Evolutionary conservation across 2,888 invertebrate genomes (phyloP).

Genomic region (Heterodera filipjevi): DNA sequence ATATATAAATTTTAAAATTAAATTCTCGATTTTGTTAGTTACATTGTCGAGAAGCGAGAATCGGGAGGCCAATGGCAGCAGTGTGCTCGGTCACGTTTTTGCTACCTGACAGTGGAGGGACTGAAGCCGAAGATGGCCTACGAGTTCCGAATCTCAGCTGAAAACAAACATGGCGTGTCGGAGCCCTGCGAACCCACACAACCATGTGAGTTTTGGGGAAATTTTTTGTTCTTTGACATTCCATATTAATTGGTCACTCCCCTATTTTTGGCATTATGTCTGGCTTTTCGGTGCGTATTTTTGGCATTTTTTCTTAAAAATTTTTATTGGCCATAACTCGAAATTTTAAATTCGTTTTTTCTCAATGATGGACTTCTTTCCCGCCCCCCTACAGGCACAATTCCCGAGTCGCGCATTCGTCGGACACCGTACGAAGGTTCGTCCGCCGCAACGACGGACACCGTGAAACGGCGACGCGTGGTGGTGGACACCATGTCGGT

Average conservation of each 20-base stretch:
- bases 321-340: no score
- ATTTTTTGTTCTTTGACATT: no score
- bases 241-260: no score
- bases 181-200: conserved; percentile 84
- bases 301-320: no score
- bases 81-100: conserved; percentile 77
- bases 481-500: not conserved
- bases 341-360: not conserved
- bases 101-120: conserved; percentile 62
- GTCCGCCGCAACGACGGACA: conserved; percentile 7
- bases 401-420: conserved; percentile 65
- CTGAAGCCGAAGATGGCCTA: conserved; percentile 86
- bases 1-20: no score
- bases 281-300: no score
- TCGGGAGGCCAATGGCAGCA: conserved; percentile 87
- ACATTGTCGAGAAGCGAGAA: conserved; percentile 70
- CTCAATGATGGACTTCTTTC: not conserved
- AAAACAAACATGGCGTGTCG: conserved; percentile 90
- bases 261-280: no score
- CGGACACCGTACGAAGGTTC: conserved; percentile 58
- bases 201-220: conserved; percentile 14
- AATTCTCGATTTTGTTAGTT: no score
- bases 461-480: not conserved
- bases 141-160: conserved; percentile 94
- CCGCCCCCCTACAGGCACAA: conserved; percentile 74